Evolutionary conservation across 1,140 invertebrate species (phyloP).

Genomic region (Procambarus virginalis): DNA sequence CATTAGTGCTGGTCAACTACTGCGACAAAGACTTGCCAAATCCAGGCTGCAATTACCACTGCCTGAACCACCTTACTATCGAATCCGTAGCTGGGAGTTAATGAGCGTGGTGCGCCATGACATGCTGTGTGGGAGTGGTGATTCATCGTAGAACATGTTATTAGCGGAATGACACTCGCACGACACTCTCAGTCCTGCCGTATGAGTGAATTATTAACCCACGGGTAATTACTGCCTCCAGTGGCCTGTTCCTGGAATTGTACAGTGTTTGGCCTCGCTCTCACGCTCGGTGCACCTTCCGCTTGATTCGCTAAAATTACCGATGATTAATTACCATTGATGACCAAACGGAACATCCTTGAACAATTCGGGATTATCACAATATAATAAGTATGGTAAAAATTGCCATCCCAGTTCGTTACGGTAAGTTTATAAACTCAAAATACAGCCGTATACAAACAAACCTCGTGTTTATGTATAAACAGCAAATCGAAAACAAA

Average conservation of each 20-base stretch:
- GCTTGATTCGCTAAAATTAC: neutral
- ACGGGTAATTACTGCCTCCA: conserved; percentile 5
- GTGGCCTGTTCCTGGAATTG: neutral
- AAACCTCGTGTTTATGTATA: too few species aligned
- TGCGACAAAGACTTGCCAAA: neutral
- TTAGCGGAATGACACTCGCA: neutral
- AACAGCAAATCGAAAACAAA: too few species aligned
- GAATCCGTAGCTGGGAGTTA: neutral
- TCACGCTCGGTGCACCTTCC: neutral
- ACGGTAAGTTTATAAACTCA: too few species aligned
- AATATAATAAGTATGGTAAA: too few species aligned
- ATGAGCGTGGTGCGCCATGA: neutral
- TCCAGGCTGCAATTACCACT: neutral
- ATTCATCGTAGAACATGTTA: neutral
- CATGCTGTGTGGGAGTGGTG: neutral
- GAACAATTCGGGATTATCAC: too few species aligned
- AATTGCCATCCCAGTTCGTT: too few species aligned
- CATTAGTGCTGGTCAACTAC: neutral
- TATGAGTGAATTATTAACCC: neutral
- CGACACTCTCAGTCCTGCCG: neutral
- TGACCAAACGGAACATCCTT: too few species aligned
- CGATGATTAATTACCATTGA: neutral
- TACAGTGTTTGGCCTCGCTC: neutral
- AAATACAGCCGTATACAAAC: too few species aligned
- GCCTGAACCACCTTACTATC: neutral